A percentile compares a stretch with the other conserved stretches of the same genome.
These are phyloP conservation scores for Cistogaster globosa DNA, from an alignment of 2,888 invertebrate genomes.

Conservation along the genomic window DNA sequence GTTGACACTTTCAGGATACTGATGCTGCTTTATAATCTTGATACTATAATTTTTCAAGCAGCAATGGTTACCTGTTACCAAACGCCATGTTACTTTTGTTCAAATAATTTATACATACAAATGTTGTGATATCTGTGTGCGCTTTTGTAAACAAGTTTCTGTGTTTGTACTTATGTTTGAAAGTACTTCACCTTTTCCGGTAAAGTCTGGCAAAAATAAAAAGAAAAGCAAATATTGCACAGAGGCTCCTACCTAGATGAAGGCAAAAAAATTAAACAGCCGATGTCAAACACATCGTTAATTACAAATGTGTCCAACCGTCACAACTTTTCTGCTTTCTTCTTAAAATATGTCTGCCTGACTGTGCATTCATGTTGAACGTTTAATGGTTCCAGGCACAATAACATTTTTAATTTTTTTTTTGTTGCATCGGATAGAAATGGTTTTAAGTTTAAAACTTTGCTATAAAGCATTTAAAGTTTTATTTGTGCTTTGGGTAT, in stretches of 20 bases:
- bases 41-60: too few relatives aligned
- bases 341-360: conserved; percentile 1
- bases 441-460: conserved; percentile 17
- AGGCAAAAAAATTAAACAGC: conserved; percentile 14
- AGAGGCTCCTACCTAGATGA: background rate
- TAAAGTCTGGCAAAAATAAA: conserved; percentile 2
- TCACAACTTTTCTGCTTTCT: conserved; percentile 11
- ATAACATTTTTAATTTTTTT: background rate
- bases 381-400: conserved; percentile 12
- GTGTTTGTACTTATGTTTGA: too few relatives aligned
- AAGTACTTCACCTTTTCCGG: too few relatives aligned
- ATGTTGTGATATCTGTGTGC: too few relatives aligned
- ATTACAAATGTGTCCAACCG: conserved; percentile 44
- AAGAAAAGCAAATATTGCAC: background rate
- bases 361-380: conserved; percentile 36
- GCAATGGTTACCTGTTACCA: too few relatives aligned
- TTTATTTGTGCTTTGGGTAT: conserved; percentile 12
- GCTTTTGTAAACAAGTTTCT: too few relatives aligned
- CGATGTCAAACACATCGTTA: conserved; percentile 57
- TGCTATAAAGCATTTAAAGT: conserved; percentile 19
- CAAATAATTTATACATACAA: too few relatives aligned
- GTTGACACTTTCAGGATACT: too few relatives aligned
- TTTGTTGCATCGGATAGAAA: conserved; percentile 9
- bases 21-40: too few relatives aligned
- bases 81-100: too few relatives aligned